Base-by-base conservation (phyloP, 2,888 invertebrate genomes). In the Flexamia atlantica region DNA sequence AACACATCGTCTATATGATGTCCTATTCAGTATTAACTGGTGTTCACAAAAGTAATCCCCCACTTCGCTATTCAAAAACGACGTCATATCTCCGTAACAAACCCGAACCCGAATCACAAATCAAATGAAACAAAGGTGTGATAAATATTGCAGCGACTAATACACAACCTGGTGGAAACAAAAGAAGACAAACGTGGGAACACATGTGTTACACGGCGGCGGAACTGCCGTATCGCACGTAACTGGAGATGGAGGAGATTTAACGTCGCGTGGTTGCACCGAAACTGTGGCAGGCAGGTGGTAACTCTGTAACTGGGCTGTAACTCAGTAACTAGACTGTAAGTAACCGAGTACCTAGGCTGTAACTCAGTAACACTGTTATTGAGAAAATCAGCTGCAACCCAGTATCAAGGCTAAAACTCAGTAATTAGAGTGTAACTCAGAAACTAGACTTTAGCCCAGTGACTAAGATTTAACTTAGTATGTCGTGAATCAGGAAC, bases 161-260 rank as follows among this genome's bases (percentile, higher is more conserved):
- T 64, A 64, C 64, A 64, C 64, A 64, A 28, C 64, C 64, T 28
- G 64, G 64, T 64, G 64, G 64, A 64, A 64, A 64, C 64, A 64
- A 64, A 64, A 64, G 64, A 64, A 64, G 64, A 64, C 64, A 64
- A 64, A 64, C 28, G 64, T 64, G 64, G 64, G 64, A 64, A 64
- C 64, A 28, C 64, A 64, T 64, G 64, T 64, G 64, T 64, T 64
- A 64, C 20, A 14, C 53, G 53, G 46, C 46, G 53, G 53, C 53
- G 20, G 53, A 3, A 53, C 10, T 1, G 10, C 25, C n/a, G 64
- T 64, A 64, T 64, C 30, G 64, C 64, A 64, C 30, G 64, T 64
- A 64, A 64, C 30, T 5, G 20, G 28, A 64, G 64, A 64, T 64
- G 64, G 30, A 64, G 14, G 64, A 64, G 28, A 64, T 64, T 64